Evolutionary conservation across 2,797 vertebrate species (phyloP).

Genomic region (Enteromius afrohamiltoni): DNA sequence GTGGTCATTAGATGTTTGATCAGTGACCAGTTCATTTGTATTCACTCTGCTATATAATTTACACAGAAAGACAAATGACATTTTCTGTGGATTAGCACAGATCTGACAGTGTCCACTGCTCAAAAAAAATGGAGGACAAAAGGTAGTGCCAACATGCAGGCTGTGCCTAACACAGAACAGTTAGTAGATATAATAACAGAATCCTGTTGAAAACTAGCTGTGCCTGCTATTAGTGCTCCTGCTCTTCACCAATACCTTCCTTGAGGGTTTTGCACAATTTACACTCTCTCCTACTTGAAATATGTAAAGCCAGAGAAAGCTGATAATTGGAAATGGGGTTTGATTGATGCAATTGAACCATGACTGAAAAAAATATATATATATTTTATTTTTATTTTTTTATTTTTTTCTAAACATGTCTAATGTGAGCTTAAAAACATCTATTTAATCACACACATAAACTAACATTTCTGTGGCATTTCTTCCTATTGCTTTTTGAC

Average conservation of each 20-base stretch:
- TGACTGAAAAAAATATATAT: background rate
- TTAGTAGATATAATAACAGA: slow-evolving; percentile 43
- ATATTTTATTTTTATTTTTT: background rate
- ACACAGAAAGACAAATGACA: slow-evolving; percentile 30
- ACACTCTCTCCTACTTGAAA: background rate
- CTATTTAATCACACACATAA: background rate
- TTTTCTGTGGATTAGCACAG: slow-evolving; percentile 33
- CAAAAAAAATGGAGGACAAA: slow-evolving; percentile 14
- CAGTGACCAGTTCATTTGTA: slow-evolving; percentile 38
- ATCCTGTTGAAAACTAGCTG: slow-evolving; percentile 25
- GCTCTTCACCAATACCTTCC: background rate
- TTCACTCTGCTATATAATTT: slow-evolving; percentile 37
- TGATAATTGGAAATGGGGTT: background rate
- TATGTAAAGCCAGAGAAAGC: background rate
- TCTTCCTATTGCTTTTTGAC: no score
- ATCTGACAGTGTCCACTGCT: slow-evolving; percentile 16
- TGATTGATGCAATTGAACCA: background rate
- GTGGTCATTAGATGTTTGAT: background rate
- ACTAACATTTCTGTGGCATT: background rate
- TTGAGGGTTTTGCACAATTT: background rate
- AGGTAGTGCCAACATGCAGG: slow-evolving; percentile 18
- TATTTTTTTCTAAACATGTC: background rate
- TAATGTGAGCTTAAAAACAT: background rate
- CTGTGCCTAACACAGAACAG: slow-evolving; percentile 36
- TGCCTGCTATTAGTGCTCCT: slow-evolving; percentile 16